Evolutionary conservation across 1,140 invertebrate genomes (phyloP), one percentile per base, ranked within the genome.

Genomic region (Pseudomyrmex concolor): DNA sequence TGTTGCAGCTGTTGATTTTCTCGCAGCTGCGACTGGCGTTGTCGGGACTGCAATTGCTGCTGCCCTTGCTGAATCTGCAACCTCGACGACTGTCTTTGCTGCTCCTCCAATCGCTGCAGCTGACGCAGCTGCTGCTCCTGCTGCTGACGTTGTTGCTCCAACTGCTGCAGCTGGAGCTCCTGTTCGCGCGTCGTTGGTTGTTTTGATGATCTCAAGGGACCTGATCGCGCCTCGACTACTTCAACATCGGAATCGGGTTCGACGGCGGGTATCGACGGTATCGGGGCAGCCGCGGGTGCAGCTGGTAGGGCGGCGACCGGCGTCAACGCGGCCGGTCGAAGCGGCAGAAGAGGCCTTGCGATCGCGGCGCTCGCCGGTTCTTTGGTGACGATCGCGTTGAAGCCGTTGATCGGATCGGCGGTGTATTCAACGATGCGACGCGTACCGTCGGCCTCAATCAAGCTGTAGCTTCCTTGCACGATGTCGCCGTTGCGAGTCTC

Each of bases 371-470:
- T 84, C 12, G 93, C 93, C 0, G 95, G 95, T 84, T 96, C 95
- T 7, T 95, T 94, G 64, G 94, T 95, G 8, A 97, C 95, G 22
- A 96, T 93, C 1, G 96, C 96, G 92, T 96, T 95, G 92, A 97
- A 96, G 85, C 96, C 96, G 88, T 95, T 96, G 89, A 97, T 95
- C 19, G 96, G 95, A 89, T 97, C 96, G 76, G 96, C 96, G 54
- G 96, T 96, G 93, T 97, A 97, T 50, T 96, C 95, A 64, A 97
- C 96, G 85, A 96, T 96, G 82, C 96, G 95, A 87, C 95, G 94
- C 87, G 95, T 96, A 57, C 96, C 96, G 90, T 97, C 94, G 5
- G 95, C 92, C 48, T 95, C 94, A 81, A 96, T 94, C 8, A 96
- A 89, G 2, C 94, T 95, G 91, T 96, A 96, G 81, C 94, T 95